Base-by-base conservation (phyloP, 2,888 invertebrate species). In the Lissonota sp. region DNA sequence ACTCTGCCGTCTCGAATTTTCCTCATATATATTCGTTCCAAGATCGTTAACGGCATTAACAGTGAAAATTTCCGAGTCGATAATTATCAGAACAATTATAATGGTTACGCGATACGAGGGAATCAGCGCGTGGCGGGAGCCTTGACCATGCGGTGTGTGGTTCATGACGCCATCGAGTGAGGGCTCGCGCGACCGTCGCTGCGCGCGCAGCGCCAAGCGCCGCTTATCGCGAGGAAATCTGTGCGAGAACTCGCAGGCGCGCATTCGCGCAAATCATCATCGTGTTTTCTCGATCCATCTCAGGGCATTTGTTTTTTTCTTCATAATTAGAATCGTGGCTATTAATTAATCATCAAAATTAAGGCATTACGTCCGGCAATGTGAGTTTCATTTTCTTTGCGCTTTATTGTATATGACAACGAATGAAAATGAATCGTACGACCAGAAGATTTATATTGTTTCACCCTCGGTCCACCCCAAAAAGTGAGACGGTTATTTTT, bases 91-190 rank as follows among this genome's bases (percentile, higher is more conserved):
- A n/a, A 63, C 37, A 63, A 49, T 46, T 42, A 63, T 7, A 49
- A 10, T 5, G 6, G 40, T 12, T 37, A 37, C 53, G 14, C 39
- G 26, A 26, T 26, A 39, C 46, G 37, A n/a, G 44, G 63, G 53
- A 64, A 64, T 26, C 70, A 58, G 70, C 70, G 77, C 69, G 44
- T 71, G 62, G 58, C 70, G 42, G 55, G 14, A 40, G 55, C 77
- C 71, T 77, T 71, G 77, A 64, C 77, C 69, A 51, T 67, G 67
- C 66, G 10, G 55, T 37, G 55, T 37, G 26, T 26, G 3, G 26
- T 57, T 57, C 37, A 37, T 57, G 37, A 57, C 55, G 55, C 55
- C 55, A 8, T 26, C 55, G 55, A 5, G 55, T 60, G 58, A 14
- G 49, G 66, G 42, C 67, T n/a, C 63, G 26, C n/a, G 39, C 37